Percentiles rank a stretch among this genome's conserved stretches.
These are phyloP conservation scores for Enteromius thamalakanensis DNA, from an alignment of 2,797 vertebrate species.

Conservation along the genomic window DNA sequence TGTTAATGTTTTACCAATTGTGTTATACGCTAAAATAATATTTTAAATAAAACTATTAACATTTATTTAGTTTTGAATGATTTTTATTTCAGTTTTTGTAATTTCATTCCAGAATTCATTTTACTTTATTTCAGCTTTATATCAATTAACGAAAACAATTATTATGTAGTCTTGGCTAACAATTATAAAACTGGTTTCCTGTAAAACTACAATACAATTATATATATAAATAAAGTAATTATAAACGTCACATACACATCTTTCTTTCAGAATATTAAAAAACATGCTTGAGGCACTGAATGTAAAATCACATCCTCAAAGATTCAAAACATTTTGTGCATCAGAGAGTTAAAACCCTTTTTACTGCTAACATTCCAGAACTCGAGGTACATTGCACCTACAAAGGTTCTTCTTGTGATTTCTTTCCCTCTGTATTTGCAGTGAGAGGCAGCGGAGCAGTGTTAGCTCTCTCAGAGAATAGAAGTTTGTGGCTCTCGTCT, in stretches of 20 bases:
- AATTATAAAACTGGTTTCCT: no score
- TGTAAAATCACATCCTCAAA: background rate
- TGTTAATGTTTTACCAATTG: background rate
- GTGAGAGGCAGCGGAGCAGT: constrained; percentile 26
- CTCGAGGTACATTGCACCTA: background rate
- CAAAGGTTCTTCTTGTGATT: background rate
- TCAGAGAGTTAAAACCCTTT: background rate
- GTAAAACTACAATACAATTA: no score
- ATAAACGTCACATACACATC: no score
- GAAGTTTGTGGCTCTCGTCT: constrained; percentile 46
- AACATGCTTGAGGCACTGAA: background rate
- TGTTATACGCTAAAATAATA: background rate
- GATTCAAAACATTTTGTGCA: no score
- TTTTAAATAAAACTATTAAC: background rate
- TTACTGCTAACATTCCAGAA: background rate
- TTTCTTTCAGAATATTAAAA: background rate
- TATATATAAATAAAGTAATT: no score
- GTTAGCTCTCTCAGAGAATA: constrained; percentile 40
- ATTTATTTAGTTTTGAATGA: background rate
- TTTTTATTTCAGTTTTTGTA: background rate
- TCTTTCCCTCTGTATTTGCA: background rate
- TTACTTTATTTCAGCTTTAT: no score
- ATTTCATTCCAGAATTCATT: background rate
- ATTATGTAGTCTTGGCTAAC: no score
- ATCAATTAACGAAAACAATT: no score